These are phyloP conservation scores for Equus quagga DNA, from an alignment of 2,113 vertebrate species.

Conservation along the genomic window DNA sequence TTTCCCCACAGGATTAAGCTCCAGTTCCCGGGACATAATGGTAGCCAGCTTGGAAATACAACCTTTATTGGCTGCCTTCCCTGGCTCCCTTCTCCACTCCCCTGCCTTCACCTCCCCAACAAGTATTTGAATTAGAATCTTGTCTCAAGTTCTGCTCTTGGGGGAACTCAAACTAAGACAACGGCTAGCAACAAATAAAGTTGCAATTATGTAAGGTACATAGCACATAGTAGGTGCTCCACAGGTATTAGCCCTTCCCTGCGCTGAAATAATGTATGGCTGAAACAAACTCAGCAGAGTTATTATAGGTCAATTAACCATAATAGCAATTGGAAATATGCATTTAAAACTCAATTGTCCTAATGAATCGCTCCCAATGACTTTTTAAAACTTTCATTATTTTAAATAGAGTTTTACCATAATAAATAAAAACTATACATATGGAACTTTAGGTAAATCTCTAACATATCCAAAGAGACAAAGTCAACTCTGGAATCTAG, in stretches of 20 bases:
- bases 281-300: neutral
- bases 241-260: neutral
- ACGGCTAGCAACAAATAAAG: neutral
- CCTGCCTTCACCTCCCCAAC: neutral
- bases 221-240: neutral
- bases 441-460: neutral
- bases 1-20: neutral
- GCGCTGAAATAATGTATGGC: neutral
- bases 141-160: neutral
- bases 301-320: neutral
- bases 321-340: neutral
- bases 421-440: neutral
- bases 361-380: neutral
- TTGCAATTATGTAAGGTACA: neutral
- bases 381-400: constrained; percentile 10
- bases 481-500: neutral
- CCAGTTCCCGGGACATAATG: neutral
- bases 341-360: neutral
- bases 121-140: neutral
- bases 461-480: neutral
- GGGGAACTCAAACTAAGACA: neutral
- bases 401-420: neutral
- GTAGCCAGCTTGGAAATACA: neutral
- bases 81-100: neutral
- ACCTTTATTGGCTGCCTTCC: neutral